Evolutionary conservation across 2,113 vertebrate genomes (phyloP), one percentile per base, ranked within the genome.

Genomic region (Syngnathoides biaculeatus): DNA sequence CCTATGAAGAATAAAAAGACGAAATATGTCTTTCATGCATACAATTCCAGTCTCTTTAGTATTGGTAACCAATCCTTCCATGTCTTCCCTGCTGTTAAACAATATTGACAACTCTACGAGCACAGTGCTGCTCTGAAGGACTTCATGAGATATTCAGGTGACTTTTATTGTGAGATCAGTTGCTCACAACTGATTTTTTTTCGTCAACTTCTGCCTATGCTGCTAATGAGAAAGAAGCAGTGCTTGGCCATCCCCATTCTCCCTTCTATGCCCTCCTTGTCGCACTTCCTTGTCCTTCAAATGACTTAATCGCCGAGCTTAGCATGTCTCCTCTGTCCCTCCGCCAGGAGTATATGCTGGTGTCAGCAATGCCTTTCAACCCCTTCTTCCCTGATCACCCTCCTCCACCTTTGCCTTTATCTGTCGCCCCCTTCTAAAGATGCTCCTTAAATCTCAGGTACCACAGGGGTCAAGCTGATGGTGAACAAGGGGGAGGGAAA

Each of bases 211-310:
- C 52, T 35, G 63, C 52, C 35, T 68, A 55, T 64, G 67, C 65
- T 50, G 64, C 64, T 74, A 65, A 64, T 75, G 40, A 48, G 67
- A 52, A 65, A 69, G n/a, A 70, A 57, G 64, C 14, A 9, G 57
- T 57, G 26, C 24, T 61, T 40, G 13, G 59, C 7, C 20, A n/a
- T 22, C 10, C 67, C 64, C 35, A 3, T 67, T 10, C 20, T 12
- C 50, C 65, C 43, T 20, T 4, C 57, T 38, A 10, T 19, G 9
- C 68, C 39, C 64, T 47, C 40, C 64, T 69, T 39, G 50, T 43
- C 68, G 42, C 35, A 74, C 40, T 57, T 67, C 58, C 68, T 68
- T 45, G 92, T 88, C 90, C 92, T 94, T 94, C 92, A 92, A 91
- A 92, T 52, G 85, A 91, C 91, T 93, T 91, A 88, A 69, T 86